phyloP scores from a whole-genome alignment of 1,140 invertebrate genomes.

The Zaprionus lachaisei region DNA sequence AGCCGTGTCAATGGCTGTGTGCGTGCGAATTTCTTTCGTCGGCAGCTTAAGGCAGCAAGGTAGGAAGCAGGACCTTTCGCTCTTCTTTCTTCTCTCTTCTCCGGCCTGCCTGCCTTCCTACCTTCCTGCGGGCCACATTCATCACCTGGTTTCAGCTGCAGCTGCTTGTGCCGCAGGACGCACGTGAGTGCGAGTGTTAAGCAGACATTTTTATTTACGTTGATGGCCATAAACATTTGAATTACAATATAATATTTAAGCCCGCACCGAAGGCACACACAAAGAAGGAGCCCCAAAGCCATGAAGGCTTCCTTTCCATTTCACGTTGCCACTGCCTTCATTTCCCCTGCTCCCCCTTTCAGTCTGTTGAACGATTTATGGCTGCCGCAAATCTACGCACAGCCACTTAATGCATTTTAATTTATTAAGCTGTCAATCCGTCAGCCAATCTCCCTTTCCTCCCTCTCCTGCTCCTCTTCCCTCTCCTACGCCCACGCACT shows the following conservation, averaged over 20 bases:
- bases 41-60: slow-evolving; percentile 53
- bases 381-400: slow-evolving; percentile 75
- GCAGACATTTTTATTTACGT: slow-evolving; percentile 81
- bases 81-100: not conserved
- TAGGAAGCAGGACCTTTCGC: not conserved
- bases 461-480: no score
- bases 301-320: slow-evolving; percentile 1
- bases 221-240: slow-evolving; percentile 83
- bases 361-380: slow-evolving; percentile 68
- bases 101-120: slow-evolving; percentile 17
- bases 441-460: slow-evolving; percentile 11
- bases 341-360: slow-evolving; percentile 1
- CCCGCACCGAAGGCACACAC: slow-evolving; percentile 8
- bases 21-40: slow-evolving; percentile 75
- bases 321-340: not conserved
- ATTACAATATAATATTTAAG: slow-evolving; percentile 83
- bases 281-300: slow-evolving; percentile 34
- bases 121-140: slow-evolving; percentile 58
- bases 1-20: slow-evolving; percentile 72
- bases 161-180: slow-evolving; percentile 23
- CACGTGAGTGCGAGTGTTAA: slow-evolving; percentile 42
- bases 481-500: slow-evolving; percentile 7
- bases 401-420: slow-evolving; percentile 81
- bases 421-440: slow-evolving; percentile 82
- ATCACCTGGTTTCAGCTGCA: slow-evolving; percentile 51